Base-by-base conservation (phyloP, 2,888 invertebrate genomes). In the Carcina quercana region DNA sequence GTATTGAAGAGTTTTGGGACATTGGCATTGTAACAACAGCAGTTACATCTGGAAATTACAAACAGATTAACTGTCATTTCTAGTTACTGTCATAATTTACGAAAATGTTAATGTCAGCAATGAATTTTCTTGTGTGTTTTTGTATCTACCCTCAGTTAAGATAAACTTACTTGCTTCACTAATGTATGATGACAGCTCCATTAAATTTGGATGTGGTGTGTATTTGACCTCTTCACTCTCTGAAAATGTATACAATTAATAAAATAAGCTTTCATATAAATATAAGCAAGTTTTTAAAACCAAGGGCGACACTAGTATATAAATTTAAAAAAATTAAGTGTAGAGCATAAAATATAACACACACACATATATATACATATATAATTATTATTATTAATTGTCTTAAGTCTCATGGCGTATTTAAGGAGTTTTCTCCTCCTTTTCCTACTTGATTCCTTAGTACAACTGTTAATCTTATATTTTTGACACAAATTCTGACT, bases 21-120 rank as follows among this genome's bases (percentile, higher is more conserved):
- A 80, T 58, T 35, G 82, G 82, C 82, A 82, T 83, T 46, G 82
- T 80, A 11, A 83, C 82, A 39, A 82, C 80, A 46, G 82, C 79
- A 40, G 82, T 80, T 35, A 78, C 82, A 73, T 82, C 82, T 83
- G 63, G 25, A 73, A 75, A 35, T 27, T n/a, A n/a, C n/a, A n/a
- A n/a, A n/a, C n/a, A n/a, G n/a, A 38, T 32, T 11, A 30, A 37
- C n/a, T 5, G 5, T 25, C 1, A 13, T 8, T 13, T n/a, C n/a
- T n/a, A n/a, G n/a, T n/a, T n/a, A n/a, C n/a, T n/a, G 7, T 22
- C n/a, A 5, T 22, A 17, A 17, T 17, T 4, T 5, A 17, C 5
- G 17, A 5, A 17, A 17, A 17, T 17, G 4, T 17, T 17, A 5
- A 7, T 17, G 17, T 4, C 17, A 7, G 17, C 4, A 17, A 17